Conservation (phyloP, 2,888 invertebrate genomes). For the Scaptodrosophila latifasciaeformis region DNA sequence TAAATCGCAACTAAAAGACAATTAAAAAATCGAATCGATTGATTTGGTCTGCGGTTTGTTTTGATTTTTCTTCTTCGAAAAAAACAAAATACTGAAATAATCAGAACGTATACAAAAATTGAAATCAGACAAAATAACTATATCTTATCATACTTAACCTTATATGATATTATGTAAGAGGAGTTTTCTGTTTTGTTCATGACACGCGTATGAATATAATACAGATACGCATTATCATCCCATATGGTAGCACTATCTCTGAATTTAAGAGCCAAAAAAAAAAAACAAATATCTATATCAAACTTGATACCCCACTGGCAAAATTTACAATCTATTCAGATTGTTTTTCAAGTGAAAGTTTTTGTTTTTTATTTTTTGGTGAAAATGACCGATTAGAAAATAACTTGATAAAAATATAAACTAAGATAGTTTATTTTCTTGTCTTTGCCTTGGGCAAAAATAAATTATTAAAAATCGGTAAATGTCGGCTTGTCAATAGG, state of each 20-base stretch:
- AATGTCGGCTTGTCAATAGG: conserved; percentile 14
- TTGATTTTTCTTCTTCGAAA: neutral
- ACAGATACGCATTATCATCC: conserved; percentile 45
- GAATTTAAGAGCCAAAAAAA: conserved; percentile 26
- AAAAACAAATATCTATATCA: no score
- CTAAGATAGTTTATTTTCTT: no score
- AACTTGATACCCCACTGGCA: neutral
- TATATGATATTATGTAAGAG: conserved; percentile 53
- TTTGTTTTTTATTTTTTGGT: no score
- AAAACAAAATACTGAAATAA: conserved; percentile 25
- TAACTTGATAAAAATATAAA: conserved; percentile 5
- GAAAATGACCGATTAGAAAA: conserved; percentile 51
- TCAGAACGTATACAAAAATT: no score
- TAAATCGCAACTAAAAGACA: conserved; percentile 30
- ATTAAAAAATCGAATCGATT: conserved; percentile 22
- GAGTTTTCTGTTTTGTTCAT: conserved; percentile 33
- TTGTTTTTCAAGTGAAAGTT: conserved; percentile 32
- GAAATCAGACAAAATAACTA: conserved; percentile 35
- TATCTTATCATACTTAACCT: conserved; percentile 54
- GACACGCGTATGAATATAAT: conserved; percentile 9
- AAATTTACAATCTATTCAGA: conserved; percentile 25
- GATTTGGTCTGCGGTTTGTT: conserved; percentile 20
- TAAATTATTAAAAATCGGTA: conserved; percentile 22
- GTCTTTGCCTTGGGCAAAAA: no score
- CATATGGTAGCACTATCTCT: conserved; percentile 37